A percentile compares a stretch with the other conserved stretches of the same genome.
These are phyloP conservation scores for Phocides pigmalion DNA, from an alignment of 1,140 invertebrate genomes.

Conservation along the genomic window DNA sequence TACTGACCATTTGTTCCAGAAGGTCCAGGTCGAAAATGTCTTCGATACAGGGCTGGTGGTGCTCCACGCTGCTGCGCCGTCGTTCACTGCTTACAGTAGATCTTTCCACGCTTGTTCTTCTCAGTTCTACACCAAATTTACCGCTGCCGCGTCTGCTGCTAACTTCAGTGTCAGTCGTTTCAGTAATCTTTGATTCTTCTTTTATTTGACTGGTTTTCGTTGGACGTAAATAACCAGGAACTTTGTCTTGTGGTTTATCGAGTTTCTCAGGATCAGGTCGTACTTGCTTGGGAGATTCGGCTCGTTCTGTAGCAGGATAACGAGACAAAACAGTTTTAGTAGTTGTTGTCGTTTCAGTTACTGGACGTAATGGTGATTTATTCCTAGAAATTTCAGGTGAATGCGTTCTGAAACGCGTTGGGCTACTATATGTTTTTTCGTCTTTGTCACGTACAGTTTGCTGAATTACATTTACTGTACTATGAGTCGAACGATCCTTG, in stretches of 20 bases:
- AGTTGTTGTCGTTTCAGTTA: constrained; percentile 43
- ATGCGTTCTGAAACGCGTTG: constrained; percentile 43
- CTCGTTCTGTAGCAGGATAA: constrained; percentile 42
- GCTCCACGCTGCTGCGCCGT: constrained; percentile 75
- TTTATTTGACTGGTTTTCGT: constrained; percentile 71
- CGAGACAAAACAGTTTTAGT: constrained; percentile 48
- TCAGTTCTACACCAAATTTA: constrained; percentile 87
- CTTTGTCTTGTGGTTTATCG: constrained; percentile 56
- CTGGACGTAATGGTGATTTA: constrained; percentile 54
- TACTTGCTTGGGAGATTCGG: constrained; percentile 43
- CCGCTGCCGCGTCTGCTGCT: constrained; percentile 82
- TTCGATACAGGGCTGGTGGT: constrained; percentile 85
- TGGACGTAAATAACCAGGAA: constrained; percentile 65
- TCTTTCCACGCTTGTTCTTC: constrained; percentile 81
- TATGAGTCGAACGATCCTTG: constrained; percentile 34
- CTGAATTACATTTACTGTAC: background rate
- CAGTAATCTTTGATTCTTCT: constrained; percentile 58
- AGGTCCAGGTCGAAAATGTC: constrained; percentile 88
- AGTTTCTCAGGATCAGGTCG: constrained; percentile 42
- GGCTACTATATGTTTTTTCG: constrained; percentile 46
- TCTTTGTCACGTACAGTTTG: constrained; percentile 23
- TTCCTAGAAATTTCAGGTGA: constrained; percentile 51
- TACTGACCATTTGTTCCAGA: constrained; percentile 87
- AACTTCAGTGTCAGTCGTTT: constrained; percentile 56
- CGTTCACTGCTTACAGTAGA: constrained; percentile 65